Base-by-base conservation (phyloP, 2,797 vertebrate species). In the Megalops cyprinoides region DNA sequence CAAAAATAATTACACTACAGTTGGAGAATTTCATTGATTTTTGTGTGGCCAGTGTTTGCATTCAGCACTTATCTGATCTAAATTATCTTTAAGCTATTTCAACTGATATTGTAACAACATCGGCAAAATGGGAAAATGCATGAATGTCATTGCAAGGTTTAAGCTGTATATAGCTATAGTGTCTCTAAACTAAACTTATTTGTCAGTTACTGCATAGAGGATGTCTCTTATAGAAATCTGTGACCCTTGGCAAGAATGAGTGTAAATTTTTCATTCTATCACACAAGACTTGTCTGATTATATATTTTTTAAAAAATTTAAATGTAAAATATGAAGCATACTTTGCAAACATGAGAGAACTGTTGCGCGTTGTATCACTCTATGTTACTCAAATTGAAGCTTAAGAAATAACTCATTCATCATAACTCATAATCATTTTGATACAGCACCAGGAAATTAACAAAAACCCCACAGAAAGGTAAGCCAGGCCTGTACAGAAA, bases 1-100 rank as follows among this genome's bases (percentile, higher is more conserved):
- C 89, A 92, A 91, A 93, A 90, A 93, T 94, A 95, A 94, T 95
- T 94, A 94, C 90, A 83, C 81, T 79, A 75, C 79, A 89, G 92
- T 90, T 93, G 87, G 91, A 83, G 89, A 88, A 87, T 82, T 42
- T 76, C 80, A 94, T 94, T 89, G 94, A 95, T 95, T 95, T 92
- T 91, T 71, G 37, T 89, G 88, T 71, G 88, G 85, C 87, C 86
- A 87, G 82, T 79, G 85, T 95, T 94, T 93, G 90, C 90, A 93
- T 93, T 93, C 81, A 87, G 86, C 85, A 91, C 92, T 91, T 94
- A 95, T 94, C 94, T 92, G 90, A 93, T 93, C 91, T 76, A 88
- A 92, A 92, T 92, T 90, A 94, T 92, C 90, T 91, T 87, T 84
- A 88, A 92, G 81, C 83, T 89, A 23, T 86, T 90, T 87, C 84